These are phyloP conservation scores for Suncus etruscus DNA, from an alignment of 2,113 vertebrate genomes.

Conservation along the genomic window DNA sequence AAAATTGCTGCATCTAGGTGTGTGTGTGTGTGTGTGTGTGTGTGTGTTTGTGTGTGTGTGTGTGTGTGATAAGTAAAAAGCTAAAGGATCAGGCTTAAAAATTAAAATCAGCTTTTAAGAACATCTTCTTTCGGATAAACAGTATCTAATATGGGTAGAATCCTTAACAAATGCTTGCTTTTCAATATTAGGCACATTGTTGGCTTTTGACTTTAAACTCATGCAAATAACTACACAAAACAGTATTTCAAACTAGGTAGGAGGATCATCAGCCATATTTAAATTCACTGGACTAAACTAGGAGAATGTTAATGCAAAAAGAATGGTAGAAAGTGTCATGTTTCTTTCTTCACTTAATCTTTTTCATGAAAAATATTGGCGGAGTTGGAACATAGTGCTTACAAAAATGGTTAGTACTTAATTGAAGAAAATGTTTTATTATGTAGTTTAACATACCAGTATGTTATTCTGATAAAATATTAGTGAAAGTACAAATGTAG, in stretches of 20 bases:
- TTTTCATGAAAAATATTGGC: background rate
- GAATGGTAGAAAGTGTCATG: background rate
- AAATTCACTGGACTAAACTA: background rate
- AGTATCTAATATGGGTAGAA: background rate
- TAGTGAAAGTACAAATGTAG: constrained; percentile 17
- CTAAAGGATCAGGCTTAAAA: constrained; percentile 20
- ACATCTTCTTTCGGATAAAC: background rate
- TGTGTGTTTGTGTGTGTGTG: background rate
- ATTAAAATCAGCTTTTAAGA: background rate
- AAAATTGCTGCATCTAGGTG: background rate
- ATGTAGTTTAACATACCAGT: background rate
- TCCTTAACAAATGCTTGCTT: constrained; percentile 11
- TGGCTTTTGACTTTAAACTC: no score
- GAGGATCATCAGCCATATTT: background rate
- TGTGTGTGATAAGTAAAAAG: background rate
- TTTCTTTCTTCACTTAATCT: background rate
- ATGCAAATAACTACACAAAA: background rate
- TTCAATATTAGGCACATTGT: background rate
- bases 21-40: background rate
- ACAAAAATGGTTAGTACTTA: background rate
- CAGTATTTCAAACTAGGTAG: background rate
- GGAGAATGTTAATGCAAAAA: background rate
- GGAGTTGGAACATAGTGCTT: background rate
- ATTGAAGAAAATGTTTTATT: background rate
- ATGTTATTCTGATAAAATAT: constrained; percentile 26